Evolutionary conservation across 2,888 invertebrate genomes (phyloP).

Genomic region (Mythimna impura): DNA sequence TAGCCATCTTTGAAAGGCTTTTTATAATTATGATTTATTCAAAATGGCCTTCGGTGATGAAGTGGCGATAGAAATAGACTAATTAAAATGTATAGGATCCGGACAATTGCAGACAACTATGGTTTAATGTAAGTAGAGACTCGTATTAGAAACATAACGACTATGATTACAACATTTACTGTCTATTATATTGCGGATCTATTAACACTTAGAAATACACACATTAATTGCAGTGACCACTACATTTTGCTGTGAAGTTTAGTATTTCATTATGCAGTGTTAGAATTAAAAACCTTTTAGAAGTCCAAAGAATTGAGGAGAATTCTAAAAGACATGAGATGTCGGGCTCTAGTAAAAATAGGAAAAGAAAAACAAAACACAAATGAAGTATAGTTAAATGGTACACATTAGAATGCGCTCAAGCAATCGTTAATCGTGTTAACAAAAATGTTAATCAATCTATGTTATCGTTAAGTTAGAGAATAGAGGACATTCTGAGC

Average conservation of each 20-base stretch:
- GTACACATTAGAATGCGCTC: slow-evolving; percentile 62
- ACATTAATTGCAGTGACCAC: slow-evolving; percentile 47
- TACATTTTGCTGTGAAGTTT: slow-evolving; percentile 34
- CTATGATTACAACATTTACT: slow-evolving; percentile 44
- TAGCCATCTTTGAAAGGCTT: slow-evolving; percentile 46
- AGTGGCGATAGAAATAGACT: slow-evolving; percentile 56
- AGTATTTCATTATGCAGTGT: slow-evolving; percentile 36
- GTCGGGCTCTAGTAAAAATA: slow-evolving; percentile 28
- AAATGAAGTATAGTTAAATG: slow-evolving; percentile 9
- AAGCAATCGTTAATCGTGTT: slow-evolving; percentile 43
- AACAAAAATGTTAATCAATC: slow-evolving; percentile 28
- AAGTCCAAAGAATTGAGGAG: slow-evolving; percentile 63
- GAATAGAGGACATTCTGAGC: slow-evolving; percentile 16
- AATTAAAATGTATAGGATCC: slow-evolving; percentile 61
- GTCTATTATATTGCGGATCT: slow-evolving; percentile 38
- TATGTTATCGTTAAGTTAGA: slow-evolving; percentile 35
- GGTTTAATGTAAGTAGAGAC: slow-evolving; percentile 41
- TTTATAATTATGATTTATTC: slow-evolving; percentile 61
- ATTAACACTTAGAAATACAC: slow-evolving; percentile 48
- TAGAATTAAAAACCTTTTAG: slow-evolving; percentile 59
- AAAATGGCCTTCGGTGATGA: slow-evolving; percentile 48
- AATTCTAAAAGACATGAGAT: slow-evolving; percentile 58
- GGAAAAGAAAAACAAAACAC: slow-evolving; percentile 28
- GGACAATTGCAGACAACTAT: slow-evolving; percentile 47
- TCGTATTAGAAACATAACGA: slow-evolving; percentile 34